phyloP scores from a whole-genome alignment of 2,888 invertebrate species.

The Panzeria rudis region DNA sequence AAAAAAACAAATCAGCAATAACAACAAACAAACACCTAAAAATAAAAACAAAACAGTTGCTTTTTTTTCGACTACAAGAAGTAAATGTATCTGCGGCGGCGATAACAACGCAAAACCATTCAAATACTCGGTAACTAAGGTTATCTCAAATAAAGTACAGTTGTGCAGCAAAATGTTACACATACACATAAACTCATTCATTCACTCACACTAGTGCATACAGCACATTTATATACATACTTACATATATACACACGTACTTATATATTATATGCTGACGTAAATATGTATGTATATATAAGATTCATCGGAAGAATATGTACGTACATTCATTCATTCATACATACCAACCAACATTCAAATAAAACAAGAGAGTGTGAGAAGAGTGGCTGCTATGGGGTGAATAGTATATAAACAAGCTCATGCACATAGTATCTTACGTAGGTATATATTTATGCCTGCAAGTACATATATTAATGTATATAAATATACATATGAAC shows the following conservation, averaged over 20 bases:
- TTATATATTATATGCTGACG: slow-evolving; percentile 17
- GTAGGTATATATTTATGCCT: neutral
- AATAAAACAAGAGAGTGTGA: slow-evolving; percentile 44
- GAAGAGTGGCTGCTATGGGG: slow-evolving; percentile 60
- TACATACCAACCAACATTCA: slow-evolving; percentile 4
- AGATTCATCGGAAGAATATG: slow-evolving; percentile 11
- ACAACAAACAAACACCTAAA: slow-evolving; percentile 64
- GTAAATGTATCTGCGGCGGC: slow-evolving; percentile 74
- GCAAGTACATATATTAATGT: neutral
- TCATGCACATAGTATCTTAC: slow-evolving; percentile 17
- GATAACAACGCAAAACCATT: slow-evolving; percentile 75
- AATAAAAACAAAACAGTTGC: slow-evolving; percentile 44
- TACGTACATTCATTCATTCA: neutral
- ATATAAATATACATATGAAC: slow-evolving; percentile 37
- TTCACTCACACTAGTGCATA: slow-evolving; percentile 34
- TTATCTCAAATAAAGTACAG: slow-evolving; percentile 81
- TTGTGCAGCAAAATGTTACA: slow-evolving; percentile 76
- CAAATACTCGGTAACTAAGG: slow-evolving; percentile 78
- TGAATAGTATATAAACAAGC: slow-evolving; percentile 59
- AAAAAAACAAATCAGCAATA: slow-evolving; percentile 57
- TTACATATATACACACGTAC: slow-evolving; percentile 21
- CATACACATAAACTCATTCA: slow-evolving; percentile 42
- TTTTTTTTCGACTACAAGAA: slow-evolving; percentile 72
- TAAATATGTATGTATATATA: slow-evolving; percentile 9
- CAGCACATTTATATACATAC: slow-evolving; percentile 1